A percentile compares a stretch with the other conserved stretches of the same genome.
These are phyloP conservation scores for Allolobophora icterica DNA, from an alignment of 2,888 invertebrate genomes.

Conservation along the genomic window DNA sequence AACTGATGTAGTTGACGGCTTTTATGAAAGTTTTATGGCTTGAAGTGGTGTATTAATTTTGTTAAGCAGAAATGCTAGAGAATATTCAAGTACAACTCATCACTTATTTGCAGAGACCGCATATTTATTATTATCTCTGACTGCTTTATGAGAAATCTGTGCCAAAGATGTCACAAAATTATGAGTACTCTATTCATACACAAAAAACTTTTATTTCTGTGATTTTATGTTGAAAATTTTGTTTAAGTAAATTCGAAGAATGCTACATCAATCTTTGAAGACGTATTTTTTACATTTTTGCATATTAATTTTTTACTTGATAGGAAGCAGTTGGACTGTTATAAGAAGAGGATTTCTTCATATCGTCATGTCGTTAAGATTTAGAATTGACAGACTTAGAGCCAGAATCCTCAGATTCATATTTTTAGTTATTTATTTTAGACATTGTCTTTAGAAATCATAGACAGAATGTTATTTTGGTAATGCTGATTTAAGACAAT, in stretches of 20 bases:
- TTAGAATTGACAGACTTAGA: no score
- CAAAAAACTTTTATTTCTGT: background rate
- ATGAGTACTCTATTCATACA: background rate
- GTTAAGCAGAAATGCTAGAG: background rate
- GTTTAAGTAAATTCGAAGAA: background rate
- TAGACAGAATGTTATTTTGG: background rate
- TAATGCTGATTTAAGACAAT: background rate
- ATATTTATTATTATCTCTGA: background rate
- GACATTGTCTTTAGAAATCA: background rate
- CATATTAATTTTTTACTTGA: background rate
- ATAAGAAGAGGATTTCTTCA: background rate
- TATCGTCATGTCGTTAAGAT: background rate
- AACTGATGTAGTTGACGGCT: background rate
- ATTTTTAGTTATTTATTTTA: background rate
- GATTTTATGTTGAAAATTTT: background rate
- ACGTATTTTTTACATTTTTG: background rate
- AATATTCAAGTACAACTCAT: background rate
- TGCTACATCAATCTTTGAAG: background rate
- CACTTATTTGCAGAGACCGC: background rate
- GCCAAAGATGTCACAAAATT: background rate
- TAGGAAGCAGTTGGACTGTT: background rate
- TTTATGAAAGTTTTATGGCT: background rate
- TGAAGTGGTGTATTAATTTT: background rate
- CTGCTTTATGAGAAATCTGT: background rate
- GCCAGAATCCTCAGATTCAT: background rate